These are phyloP conservation scores for Nothura maculosa DNA, from an alignment of 2,797 vertebrate species.

Conservation along the genomic window DNA sequence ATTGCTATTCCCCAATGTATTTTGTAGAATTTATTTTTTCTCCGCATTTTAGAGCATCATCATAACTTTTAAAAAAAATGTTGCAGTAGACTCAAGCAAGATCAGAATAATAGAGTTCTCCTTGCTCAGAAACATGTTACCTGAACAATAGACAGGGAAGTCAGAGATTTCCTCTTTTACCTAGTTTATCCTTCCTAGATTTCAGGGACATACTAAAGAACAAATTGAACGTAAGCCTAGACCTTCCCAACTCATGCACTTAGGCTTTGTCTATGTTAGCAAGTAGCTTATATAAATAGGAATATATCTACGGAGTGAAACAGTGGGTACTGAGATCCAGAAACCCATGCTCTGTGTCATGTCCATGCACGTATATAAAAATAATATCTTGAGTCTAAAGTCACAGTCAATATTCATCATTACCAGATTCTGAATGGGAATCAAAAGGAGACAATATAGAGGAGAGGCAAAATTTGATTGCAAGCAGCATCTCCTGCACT, in stretches of 20 bases:
- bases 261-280: neutral
- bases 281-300: neutral
- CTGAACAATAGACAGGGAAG: neutral
- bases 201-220: neutral
- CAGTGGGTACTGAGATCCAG: neutral
- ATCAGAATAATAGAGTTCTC: neutral
- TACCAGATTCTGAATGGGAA: rapidly evolving
- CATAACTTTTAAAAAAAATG: neutral
- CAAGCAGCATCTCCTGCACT: neutral
- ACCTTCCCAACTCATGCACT: neutral
- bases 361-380: too few species aligned
- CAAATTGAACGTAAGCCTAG: rapidly evolving
- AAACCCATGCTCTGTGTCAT: rapidly evolving
- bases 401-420: rapidly evolving
- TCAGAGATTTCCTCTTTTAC: neutral
- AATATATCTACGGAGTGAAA: neutral
- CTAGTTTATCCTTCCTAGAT: neutral
- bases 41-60: neutral
- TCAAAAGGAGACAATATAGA: neutral
- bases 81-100: neutral
- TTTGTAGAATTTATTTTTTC: neutral
- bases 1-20: neutral
- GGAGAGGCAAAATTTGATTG: neutral
- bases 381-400: neutral
- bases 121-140: neutral